Evolutionary conservation across 2,113 vertebrate genomes (phyloP).

Genomic region (Aix galericulata): DNA sequence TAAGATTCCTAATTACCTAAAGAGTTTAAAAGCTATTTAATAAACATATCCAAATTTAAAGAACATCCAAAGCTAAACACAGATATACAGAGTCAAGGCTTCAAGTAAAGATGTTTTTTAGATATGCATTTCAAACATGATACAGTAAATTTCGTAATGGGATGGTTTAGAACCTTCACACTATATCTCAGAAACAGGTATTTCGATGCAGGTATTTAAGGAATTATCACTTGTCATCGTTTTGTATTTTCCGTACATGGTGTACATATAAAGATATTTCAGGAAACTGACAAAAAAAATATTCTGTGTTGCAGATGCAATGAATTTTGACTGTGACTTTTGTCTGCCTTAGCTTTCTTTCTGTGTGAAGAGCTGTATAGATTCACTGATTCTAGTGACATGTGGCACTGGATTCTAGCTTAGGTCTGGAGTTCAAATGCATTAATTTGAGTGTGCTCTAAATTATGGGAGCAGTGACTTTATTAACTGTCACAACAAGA

Average conservation of each 20-base stretch:
- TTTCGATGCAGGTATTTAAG: background rate
- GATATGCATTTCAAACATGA: background rate
- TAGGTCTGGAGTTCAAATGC: background rate
- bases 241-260: background rate
- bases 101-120: background rate
- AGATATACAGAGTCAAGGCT: background rate
- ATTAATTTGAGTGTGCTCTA: background rate
- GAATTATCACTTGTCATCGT: background rate
- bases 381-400: background rate
- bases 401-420: background rate
- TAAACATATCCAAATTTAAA: background rate
- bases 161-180: background rate
- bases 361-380: background rate
- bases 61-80: background rate
- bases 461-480: background rate
- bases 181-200: background rate
- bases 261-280: background rate
- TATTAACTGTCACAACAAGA: background rate
- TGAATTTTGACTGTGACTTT: background rate
- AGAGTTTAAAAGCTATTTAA: slow-evolving; percentile 7
- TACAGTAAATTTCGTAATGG: background rate
- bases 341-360: background rate
- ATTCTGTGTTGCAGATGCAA: background rate
- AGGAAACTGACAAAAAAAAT: background rate
- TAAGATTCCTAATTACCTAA: slow-evolving; percentile 3